phyloP scores from a whole-genome alignment of 2,888 invertebrate genomes.

The Biston betularia region DNA sequence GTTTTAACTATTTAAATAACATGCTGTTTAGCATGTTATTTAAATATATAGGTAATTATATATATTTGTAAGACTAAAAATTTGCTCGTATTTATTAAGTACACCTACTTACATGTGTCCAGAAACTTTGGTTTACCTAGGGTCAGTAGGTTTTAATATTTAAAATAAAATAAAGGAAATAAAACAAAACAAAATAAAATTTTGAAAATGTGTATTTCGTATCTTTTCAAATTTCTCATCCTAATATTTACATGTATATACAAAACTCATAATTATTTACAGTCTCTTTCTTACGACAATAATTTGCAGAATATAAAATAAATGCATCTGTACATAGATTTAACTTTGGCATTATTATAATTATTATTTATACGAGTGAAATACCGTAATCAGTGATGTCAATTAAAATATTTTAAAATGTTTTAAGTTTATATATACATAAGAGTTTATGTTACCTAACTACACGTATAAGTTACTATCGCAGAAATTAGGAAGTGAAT shows the following conservation, averaged over 20 bases:
- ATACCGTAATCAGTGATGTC: constrained; percentile 44
- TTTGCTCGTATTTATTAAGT: neutral
- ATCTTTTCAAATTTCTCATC: constrained; percentile 65
- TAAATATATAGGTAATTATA: too few species aligned
- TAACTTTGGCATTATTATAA: constrained; percentile 81
- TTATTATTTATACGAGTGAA: constrained; percentile 51
- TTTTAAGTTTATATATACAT: constrained; percentile 67
- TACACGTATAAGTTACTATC: constrained; percentile 76
- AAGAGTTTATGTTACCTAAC: constrained; percentile 51
- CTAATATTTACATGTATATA: constrained; percentile 75
- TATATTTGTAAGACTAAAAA: too few species aligned
- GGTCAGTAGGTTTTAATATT: neutral
- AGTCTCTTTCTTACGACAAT: constrained; percentile 65
- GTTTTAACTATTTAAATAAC: neutral
- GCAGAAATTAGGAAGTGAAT: constrained; percentile 80
- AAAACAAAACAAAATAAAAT: constrained; percentile 82
- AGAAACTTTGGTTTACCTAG: neutral
- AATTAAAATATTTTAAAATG: constrained; percentile 43
- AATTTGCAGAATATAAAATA: constrained; percentile 64
- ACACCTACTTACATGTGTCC: neutral
- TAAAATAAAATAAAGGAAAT: constrained; percentile 58
- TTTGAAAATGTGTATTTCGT: constrained; percentile 80
- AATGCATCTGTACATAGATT: constrained; percentile 81
- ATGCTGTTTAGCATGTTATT: too few species aligned
- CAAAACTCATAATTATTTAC: constrained; percentile 79